Percentiles rank a stretch among this genome's conserved stretches.
These are phyloP conservation scores for Fukomys damarensis DNA, from an alignment of 2,113 vertebrate genomes.

Conservation along the genomic window DNA sequence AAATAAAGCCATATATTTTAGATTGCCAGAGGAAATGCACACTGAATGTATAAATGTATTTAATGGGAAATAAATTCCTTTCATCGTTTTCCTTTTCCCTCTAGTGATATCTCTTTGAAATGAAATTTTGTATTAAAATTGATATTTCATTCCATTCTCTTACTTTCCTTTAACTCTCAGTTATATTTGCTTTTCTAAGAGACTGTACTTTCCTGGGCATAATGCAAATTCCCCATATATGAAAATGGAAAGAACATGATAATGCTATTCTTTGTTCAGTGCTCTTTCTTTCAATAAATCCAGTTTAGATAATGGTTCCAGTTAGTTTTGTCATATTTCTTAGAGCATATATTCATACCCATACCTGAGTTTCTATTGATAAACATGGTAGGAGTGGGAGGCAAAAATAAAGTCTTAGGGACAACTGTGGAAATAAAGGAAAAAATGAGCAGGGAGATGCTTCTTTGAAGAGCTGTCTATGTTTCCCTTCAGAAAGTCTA, in stretches of 20 bases:
- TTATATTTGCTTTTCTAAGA: conserved; percentile 40
- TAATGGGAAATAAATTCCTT: conserved; percentile 76
- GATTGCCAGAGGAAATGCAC: conserved; percentile 68
- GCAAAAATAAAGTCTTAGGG: background rate
- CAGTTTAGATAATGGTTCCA: background rate
- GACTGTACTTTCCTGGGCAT: background rate
- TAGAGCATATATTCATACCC: background rate
- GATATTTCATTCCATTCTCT: conserved; percentile 31
- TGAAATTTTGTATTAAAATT: conserved; percentile 59
- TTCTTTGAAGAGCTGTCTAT: background rate
- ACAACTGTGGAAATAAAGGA: background rate
- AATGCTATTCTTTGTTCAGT: background rate
- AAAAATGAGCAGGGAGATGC: background rate
- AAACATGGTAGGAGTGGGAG: background rate
- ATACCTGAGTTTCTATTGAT: background rate
- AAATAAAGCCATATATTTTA: conserved; percentile 64
- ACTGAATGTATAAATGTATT: conserved; percentile 64
- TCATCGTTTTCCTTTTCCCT: conserved; percentile 69
- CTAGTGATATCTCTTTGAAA: conserved; percentile 71
- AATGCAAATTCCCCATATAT: background rate
- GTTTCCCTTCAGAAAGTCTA: background rate
- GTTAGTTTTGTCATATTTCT: background rate
- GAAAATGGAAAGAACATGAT: background rate
- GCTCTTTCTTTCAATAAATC: background rate
- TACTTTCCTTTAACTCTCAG: conserved; percentile 18